Evolutionary conservation across 2,113 vertebrate genomes (phyloP).

Genomic region (Acrocephalus kingi): DNA sequence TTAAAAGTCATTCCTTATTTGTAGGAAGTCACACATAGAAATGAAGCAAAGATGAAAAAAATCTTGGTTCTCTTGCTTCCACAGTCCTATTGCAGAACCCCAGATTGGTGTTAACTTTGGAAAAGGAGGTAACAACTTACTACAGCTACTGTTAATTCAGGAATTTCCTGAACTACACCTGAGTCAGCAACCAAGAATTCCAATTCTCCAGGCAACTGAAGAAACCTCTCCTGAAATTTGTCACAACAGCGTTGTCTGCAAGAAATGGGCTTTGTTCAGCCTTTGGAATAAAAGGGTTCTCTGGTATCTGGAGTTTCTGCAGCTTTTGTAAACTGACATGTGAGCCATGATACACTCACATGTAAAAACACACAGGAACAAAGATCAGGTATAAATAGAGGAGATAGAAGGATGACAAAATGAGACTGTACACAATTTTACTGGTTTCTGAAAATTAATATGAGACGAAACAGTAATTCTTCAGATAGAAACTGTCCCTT

Average conservation of each 20-base stretch:
- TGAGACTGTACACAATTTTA: not conserved
- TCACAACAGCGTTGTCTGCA: rapidly evolving
- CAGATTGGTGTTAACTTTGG: not conserved
- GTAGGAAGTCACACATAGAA: not conserved
- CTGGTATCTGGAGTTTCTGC: not conserved
- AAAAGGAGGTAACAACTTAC: not conserved
- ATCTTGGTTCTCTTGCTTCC: not conserved
- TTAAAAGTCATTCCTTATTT: not conserved
- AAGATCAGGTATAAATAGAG: not conserved
- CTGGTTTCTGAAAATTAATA: not conserved
- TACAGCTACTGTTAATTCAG: not conserved
- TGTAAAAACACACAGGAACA: not conserved
- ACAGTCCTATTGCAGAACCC: not conserved
- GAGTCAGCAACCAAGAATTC: rapidly evolving
- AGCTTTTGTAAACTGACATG: not conserved
- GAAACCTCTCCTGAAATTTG: not conserved
- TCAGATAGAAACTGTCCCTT: not conserved
- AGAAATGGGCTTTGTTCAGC: not conserved
- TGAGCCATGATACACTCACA: rapidly evolving
- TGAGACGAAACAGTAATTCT: not conserved
- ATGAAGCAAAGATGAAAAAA: not conserved
- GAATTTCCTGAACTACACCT: not conserved
- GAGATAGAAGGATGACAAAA: not conserved
- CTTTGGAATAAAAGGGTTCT: not conserved
- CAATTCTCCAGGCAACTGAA: not conserved